phyloP scores from a whole-genome alignment of 2,113 vertebrate species.

The Nettapus auritus region DNA sequence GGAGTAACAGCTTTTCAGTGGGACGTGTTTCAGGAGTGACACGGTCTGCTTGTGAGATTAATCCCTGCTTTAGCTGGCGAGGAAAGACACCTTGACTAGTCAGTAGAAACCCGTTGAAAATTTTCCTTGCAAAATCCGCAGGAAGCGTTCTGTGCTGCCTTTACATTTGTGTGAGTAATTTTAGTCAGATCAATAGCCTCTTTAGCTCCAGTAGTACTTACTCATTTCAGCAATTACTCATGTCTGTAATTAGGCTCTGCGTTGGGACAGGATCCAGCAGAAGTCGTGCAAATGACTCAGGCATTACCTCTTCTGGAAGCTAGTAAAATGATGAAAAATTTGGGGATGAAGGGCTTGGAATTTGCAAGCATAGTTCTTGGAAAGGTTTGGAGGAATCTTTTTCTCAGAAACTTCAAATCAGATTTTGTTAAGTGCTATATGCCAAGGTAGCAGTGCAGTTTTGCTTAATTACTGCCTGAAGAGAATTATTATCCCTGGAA shows the following conservation, averaged over 20 bases:
- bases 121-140: background rate
- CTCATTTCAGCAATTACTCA: background rate
- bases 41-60: background rate
- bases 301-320: background rate
- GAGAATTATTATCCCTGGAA: background rate
- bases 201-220: background rate
- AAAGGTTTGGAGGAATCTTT: background rate
- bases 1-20: background rate
- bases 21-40: background rate
- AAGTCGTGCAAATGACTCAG: background rate
- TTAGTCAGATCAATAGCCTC: background rate
- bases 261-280: background rate
- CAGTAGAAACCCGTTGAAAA: background rate
- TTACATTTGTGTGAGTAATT: background rate
- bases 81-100: background rate
- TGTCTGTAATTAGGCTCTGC: background rate
- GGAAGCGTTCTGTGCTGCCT: background rate
- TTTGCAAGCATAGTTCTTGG: background rate
- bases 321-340: background rate
- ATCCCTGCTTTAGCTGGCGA: background rate
- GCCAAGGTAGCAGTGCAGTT: background rate
- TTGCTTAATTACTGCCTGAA: background rate
- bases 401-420: background rate
- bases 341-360: background rate
- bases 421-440: background rate